phyloP scores from a whole-genome alignment of 2,797 vertebrate species.

The Myoxocephalus aenaeus region DNA sequence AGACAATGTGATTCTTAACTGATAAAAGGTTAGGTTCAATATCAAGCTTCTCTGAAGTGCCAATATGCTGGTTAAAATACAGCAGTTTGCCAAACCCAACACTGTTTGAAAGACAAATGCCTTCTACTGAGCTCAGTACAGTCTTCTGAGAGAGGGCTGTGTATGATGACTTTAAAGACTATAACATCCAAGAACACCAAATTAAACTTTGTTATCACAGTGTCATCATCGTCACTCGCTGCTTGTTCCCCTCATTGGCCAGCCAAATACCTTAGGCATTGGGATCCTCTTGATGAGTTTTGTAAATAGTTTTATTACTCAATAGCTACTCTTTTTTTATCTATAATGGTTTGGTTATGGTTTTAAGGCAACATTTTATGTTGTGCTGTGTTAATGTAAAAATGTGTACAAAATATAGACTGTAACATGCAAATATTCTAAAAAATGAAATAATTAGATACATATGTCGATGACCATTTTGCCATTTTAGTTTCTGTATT shows the following conservation, averaged over 20 bases:
- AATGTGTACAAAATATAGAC: not conserved
- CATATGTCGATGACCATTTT: too few relatives aligned
- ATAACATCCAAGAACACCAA: not conserved
- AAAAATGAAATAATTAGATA: not conserved
- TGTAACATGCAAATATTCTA: not conserved
- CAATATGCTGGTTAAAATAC: not conserved
- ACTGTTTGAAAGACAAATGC: not conserved
- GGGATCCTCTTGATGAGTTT: not conserved
- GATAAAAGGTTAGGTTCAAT: not conserved
- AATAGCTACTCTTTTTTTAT: not conserved
- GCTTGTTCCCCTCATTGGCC: not conserved
- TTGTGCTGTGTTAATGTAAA: not conserved
- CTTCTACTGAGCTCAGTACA: not conserved
- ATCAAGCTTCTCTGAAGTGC: not conserved
- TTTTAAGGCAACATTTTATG: not conserved
- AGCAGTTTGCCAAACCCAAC: not conserved
- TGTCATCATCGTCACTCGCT: not conserved
- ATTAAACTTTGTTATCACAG: not conserved
- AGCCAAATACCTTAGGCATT: not conserved
- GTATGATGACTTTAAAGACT: constrained; percentile 1
- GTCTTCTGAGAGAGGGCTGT: not conserved
- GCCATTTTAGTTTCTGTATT: too few relatives aligned
- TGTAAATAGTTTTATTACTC: not conserved
- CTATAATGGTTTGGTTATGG: not conserved
- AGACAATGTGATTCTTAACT: not conserved